Evolutionary conservation across 35 echinoderm and acorn worm genomes (phyloP), one percentile per base, ranked within the genome.

Genomic region (Hemicentrotus pulcherrimus): DNA sequence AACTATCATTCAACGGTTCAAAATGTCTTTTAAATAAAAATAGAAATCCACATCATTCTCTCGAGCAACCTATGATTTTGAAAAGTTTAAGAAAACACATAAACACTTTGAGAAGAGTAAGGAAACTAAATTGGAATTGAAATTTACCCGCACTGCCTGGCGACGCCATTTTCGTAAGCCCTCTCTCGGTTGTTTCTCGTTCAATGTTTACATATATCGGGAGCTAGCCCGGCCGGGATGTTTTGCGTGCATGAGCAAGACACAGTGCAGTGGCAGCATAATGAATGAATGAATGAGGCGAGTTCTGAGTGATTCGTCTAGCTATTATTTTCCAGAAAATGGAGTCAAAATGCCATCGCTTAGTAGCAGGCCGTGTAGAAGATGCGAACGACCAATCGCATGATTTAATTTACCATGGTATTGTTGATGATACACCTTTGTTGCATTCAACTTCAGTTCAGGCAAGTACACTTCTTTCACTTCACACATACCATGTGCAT

Each of bases 121-220:
- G 88, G 24, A 32, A 41, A 47, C 32, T 32, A 22, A 45, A 90
- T 30, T 85, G 16, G 30, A 90, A 32, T 47, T 90, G 32, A 90
- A 90, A 90, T 90, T 90, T 90, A 90, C 88, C 88, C 88, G 88
- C 88, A 90, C 87, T 89, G 87, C 65, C 65, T 28, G 88, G 88
- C 19, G 88, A 90, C 88, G 88, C 88, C 88, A 90, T 90, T 90
- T 78, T 78, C 22, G n/a, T 22, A 78, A 78, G 65, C 65, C 65
- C 65, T 78, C 65, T 78, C 6, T 8, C 3, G 65, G 18, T 78
- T 6, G 28, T 28, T 78, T 78, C 24, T 28, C 6, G 65, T 78
- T 30, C 65, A 78, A 78, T 78, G 65, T 78, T 78, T 59, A 59
- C 16, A 59, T 59, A n/a, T n/a, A n/a, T 59, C 35, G 35, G 35